phyloP scores from a whole-genome alignment of 64 coral and sea anemone species.

The Trachythela sp. region DNA sequence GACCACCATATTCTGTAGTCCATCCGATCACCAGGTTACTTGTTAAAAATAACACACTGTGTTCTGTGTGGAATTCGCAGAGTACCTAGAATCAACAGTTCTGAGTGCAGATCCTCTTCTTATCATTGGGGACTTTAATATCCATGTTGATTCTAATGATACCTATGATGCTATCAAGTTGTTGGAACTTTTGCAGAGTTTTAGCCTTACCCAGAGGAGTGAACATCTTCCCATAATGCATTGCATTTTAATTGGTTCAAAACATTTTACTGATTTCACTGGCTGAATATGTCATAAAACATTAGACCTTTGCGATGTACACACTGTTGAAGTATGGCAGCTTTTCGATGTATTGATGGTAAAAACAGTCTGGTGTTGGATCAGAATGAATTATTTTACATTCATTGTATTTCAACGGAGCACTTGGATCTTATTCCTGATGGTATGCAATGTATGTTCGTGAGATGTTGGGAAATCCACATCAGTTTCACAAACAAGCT shows the following conservation, averaged over 20 bases:
- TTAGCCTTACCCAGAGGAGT: too few relatives aligned
- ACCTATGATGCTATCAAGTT: constrained; percentile 14
- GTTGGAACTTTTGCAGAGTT: too few relatives aligned
- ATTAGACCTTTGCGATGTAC: not conserved
- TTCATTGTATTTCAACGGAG: not conserved
- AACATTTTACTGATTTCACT: not conserved
- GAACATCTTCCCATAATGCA: not conserved
- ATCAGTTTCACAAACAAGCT: not conserved
- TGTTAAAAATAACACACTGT: too few relatives aligned
- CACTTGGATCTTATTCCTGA: not conserved
- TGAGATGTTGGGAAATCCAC: not conserved
- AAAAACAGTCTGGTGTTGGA: not conserved
- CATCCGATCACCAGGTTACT: too few relatives aligned
- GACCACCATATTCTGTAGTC: not conserved
- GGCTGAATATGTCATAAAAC: not conserved
- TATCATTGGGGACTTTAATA: constrained; percentile 22
- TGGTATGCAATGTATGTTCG: not conserved
- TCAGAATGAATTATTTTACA: not conserved
- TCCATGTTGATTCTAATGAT: not conserved
- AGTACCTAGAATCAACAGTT: constrained; percentile 15
- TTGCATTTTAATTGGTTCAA: not conserved
- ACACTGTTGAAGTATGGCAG: not conserved
- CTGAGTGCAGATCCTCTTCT: constrained; percentile 49
- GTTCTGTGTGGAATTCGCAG: not conserved
- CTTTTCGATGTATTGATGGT: not conserved